A percentile compares a stretch with the other conserved stretches of the same genome.
These are phyloP conservation scores for Ennomos quercinarius DNA, from an alignment of 2,888 invertebrate genomes.

Conservation along the genomic window DNA sequence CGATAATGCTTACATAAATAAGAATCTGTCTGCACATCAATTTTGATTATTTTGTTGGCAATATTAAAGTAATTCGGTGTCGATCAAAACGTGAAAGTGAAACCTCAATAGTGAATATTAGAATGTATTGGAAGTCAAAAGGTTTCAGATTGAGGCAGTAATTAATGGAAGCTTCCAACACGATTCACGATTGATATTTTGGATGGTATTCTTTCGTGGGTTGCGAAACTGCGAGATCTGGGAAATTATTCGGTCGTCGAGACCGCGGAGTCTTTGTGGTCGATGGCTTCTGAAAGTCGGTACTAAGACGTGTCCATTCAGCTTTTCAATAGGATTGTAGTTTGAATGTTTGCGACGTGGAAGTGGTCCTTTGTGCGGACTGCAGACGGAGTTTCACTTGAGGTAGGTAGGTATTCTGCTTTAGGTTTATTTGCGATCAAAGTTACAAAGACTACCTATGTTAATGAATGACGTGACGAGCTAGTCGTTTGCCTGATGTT, in stretches of 20 bases:
- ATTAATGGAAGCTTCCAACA: constrained; percentile 79
- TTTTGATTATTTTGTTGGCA: constrained; percentile 67
- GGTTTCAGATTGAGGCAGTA: constrained; percentile 64
- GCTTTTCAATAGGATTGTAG: constrained; percentile 12
- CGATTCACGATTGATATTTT: constrained; percentile 44
- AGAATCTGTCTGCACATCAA: constrained; percentile 60
- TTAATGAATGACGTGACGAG: too few species aligned
- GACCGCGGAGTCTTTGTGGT: constrained; percentile 35
- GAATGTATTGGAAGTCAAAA: constrained; percentile 57
- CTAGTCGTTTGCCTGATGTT: too few species aligned
- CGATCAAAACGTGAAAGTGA: constrained; percentile 75
- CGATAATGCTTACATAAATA: constrained; percentile 72
- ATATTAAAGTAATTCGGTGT: constrained; percentile 49
- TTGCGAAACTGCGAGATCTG: constrained; percentile 18
- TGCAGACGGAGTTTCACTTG: not conserved
- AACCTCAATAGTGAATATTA: constrained; percentile 69
- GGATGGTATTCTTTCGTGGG: constrained; percentile 51
- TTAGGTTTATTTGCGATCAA: too few species aligned
- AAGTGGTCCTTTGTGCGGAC: constrained; percentile 9
- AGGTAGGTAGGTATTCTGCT: not conserved
- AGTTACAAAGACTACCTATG: too few species aligned
- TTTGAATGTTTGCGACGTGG: constrained; percentile 6
- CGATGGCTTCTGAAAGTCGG: constrained; percentile 39
- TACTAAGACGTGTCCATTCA: constrained; percentile 25
- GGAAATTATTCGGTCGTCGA: constrained; percentile 51